Evolutionary conservation across 2,113 vertebrate genomes (phyloP).

Genomic region (Bathybates hornii): DNA sequence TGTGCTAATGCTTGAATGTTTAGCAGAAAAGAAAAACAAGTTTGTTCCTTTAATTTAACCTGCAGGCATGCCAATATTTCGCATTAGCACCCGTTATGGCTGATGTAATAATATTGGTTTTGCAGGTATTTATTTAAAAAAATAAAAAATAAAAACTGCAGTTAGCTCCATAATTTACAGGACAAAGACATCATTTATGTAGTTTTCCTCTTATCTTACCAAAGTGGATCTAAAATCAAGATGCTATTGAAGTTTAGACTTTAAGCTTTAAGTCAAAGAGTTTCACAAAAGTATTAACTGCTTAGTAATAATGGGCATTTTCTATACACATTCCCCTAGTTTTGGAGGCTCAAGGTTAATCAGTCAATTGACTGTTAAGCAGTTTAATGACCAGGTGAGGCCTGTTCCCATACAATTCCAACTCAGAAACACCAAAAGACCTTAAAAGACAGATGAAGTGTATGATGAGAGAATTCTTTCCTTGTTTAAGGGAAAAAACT

Average conservation of each 20-base stretch:
- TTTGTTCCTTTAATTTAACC: neutral
- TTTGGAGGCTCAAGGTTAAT: neutral
- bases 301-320: neutral
- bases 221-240: neutral
- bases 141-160: neutral
- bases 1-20: neutral
- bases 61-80: neutral
- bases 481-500: neutral
- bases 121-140: neutral
- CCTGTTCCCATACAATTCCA: neutral
- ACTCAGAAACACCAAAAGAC: neutral
- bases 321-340: neutral
- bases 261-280: neutral
- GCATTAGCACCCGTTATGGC: neutral
- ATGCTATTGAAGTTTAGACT: neutral
- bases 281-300: neutral
- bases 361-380: neutral
- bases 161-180: neutral
- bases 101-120: neutral
- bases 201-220: neutral
- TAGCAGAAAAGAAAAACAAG: neutral
- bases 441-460: neutral
- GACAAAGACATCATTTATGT: neutral
- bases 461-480: neutral
- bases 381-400: neutral